phyloP scores from a whole-genome alignment of 2,797 vertebrate genomes.

The Pyrocephalus nanus region DNA sequence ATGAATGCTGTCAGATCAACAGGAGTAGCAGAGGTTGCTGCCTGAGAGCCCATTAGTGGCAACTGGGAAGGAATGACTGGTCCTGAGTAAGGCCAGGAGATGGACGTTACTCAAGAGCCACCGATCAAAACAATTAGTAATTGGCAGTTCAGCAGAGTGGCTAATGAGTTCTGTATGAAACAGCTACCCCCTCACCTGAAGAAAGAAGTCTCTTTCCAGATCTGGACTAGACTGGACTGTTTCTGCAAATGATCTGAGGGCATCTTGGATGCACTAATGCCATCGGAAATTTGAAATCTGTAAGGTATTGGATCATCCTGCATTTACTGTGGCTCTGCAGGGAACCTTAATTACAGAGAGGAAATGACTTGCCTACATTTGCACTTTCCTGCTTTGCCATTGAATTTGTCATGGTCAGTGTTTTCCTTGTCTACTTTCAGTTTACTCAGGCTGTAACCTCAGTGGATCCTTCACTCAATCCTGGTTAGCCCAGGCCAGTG shows the following conservation, averaged over 20 bases:
- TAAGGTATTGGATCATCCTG: constrained; percentile 44
- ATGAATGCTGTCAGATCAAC: background rate
- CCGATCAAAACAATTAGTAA: constrained; percentile 4
- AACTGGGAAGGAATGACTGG: background rate
- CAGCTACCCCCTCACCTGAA: background rate
- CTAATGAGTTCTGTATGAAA: background rate
- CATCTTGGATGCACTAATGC: constrained; percentile 43
- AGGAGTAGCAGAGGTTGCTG: background rate
- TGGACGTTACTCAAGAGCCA: background rate
- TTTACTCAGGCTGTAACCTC: background rate
- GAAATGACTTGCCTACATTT: constrained; percentile 57
- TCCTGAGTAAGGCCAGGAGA: background rate
- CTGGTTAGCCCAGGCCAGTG: background rate
- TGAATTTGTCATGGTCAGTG: constrained; percentile 34
- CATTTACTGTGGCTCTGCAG: constrained; percentile 51
- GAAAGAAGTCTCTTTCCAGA: constrained; percentile 23
- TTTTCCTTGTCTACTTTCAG: background rate
- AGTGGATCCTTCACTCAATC: background rate
- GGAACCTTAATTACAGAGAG: constrained; percentile 62
- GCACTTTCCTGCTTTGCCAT: constrained; percentile 36
- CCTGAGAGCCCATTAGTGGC: background rate
- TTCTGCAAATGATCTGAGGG: constrained; percentile 12
- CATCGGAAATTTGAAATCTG: constrained; percentile 58
- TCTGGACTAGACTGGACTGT: background rate
- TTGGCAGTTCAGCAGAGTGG: background rate